Percentiles rank a stretch among this genome's conserved stretches.
Evolutionary conservation across 2,797 vertebrate genomes (phyloP).

Genomic region (Hafferia zeledoni): DNA sequence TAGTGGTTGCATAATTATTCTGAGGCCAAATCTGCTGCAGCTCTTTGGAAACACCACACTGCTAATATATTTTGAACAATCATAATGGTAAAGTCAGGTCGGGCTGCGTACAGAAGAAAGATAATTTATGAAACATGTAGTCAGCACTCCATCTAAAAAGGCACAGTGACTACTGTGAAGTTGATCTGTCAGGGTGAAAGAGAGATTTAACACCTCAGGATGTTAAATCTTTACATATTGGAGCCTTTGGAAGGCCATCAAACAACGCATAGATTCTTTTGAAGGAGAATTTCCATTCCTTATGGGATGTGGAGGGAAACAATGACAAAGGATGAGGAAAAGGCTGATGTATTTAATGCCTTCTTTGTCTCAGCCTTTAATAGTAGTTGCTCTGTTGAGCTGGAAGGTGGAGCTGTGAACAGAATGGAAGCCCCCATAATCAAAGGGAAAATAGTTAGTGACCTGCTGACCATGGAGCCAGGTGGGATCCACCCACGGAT

Average conservation of each 20-base stretch:
- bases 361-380: background rate
- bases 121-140: background rate
- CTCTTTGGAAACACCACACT: background rate
- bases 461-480: background rate
- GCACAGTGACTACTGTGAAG: background rate
- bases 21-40: background rate
- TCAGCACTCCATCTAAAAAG: background rate
- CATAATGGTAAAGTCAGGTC: fast-evolving
- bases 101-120: background rate
- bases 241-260: background rate
- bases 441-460: background rate
- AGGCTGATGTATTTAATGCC: background rate
- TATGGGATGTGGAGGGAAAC: background rate
- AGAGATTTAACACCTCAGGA: background rate
- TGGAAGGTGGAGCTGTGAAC: background rate
- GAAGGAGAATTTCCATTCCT: background rate
- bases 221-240: background rate
- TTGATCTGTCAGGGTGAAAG: background rate
- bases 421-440: background rate
- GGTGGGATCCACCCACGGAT: background rate
- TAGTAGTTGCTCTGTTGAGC: background rate
- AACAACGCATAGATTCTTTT: background rate
- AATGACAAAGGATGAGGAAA: background rate
- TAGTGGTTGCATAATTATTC: background rate
- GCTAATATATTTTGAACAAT: background rate